Percentiles rank a stretch among this genome's conserved stretches.
Evolutionary conservation across 2,113 vertebrate species (phyloP).

Genomic region (Neogale vison): DNA sequence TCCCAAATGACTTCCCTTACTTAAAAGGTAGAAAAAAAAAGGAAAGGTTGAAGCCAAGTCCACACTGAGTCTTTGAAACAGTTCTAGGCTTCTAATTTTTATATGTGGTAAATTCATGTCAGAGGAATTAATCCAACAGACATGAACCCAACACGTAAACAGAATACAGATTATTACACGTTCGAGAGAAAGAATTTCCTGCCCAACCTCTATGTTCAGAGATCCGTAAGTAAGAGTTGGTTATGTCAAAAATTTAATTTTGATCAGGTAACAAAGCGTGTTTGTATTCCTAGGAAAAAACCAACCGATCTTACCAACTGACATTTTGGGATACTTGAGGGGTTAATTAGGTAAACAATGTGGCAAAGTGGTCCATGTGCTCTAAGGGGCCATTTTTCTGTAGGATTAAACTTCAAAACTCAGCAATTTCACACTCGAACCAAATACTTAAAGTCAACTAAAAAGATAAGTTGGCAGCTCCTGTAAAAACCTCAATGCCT

Average conservation of each 20-base stretch:
- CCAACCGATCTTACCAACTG: neutral
- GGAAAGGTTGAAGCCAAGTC: neutral
- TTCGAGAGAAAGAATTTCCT: neutral
- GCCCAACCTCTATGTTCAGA: neutral
- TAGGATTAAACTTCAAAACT: neutral
- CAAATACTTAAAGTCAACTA: constrained; percentile 34
- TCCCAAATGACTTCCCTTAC: constrained; percentile 7
- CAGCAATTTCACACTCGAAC: constrained; percentile 31
- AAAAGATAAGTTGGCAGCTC: constrained; percentile 35
- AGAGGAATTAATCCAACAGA: neutral
- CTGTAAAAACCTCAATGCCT: neutral
- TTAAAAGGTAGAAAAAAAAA: neutral
- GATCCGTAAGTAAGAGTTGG: neutral
- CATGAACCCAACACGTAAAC: neutral
- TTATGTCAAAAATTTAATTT: neutral
- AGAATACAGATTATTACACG: neutral
- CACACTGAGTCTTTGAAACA: neutral
- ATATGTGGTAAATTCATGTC: constrained; percentile 2
- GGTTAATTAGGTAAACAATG: neutral
- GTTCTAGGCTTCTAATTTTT: neutral
- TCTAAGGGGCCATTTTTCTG: neutral
- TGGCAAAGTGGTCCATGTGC: neutral
- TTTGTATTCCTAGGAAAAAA: constrained; percentile 31
- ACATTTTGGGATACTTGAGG: neutral
- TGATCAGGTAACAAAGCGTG: constrained; percentile 7